Evolutionary conservation across 2,113 vertebrate species (phyloP).

Genomic region (Acrocephalus arundinaceus): DNA sequence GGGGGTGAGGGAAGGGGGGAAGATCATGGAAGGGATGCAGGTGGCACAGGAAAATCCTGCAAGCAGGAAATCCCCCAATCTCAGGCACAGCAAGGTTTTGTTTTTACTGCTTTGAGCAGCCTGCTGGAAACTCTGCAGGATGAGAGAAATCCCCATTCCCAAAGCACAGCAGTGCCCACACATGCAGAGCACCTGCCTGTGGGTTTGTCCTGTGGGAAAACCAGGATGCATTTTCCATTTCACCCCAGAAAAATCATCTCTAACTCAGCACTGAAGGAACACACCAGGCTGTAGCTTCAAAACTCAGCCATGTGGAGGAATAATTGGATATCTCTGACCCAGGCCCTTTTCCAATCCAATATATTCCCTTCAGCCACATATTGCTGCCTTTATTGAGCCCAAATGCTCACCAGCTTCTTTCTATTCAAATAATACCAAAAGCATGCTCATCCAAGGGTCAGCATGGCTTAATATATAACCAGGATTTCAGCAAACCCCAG

Average conservation of each 20-base stretch:
- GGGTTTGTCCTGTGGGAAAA: background rate
- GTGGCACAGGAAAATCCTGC: background rate
- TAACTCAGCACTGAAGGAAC: background rate
- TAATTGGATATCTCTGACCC: background rate
- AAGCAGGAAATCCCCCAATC: background rate
- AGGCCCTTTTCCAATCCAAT: background rate
- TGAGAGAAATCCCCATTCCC: background rate
- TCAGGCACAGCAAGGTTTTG: background rate
- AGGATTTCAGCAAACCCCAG: constrained; percentile 47
- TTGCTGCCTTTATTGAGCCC: background rate
- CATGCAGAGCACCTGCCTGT: background rate
- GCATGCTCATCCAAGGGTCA: background rate
- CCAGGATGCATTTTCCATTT: background rate
- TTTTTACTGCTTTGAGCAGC: background rate
- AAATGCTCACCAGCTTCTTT: constrained; percentile 11
- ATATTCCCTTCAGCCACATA: background rate
- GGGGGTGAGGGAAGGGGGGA: background rate
- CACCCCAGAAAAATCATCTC: background rate
- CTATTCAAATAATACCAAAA: background rate
- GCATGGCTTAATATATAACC: background rate
- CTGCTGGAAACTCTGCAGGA: background rate
- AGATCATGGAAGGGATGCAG: background rate
- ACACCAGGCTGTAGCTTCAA: background rate
- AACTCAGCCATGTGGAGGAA: background rate
- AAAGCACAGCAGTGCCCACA: no score